These are phyloP conservation scores for Xestia xanthographa DNA, from an alignment of 2,888 invertebrate genomes.

Conservation along the genomic window DNA sequence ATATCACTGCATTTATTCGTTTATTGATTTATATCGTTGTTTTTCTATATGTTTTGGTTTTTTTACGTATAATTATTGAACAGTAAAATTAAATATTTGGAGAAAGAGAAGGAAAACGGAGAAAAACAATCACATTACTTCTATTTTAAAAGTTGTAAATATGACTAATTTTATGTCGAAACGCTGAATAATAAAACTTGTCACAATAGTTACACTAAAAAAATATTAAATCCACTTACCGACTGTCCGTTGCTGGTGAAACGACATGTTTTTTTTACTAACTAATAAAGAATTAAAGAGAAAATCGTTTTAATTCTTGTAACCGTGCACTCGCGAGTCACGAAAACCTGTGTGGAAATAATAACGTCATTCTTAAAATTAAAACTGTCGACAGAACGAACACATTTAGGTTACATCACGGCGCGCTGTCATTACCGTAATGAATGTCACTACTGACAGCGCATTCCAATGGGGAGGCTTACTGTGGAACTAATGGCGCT, in stretches of 20 bases:
- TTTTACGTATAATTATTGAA: too few species aligned
- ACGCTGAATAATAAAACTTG: neutral
- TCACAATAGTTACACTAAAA: neutral
- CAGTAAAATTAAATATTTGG: neutral
- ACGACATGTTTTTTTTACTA: conserved; percentile 76
- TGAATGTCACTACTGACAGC: neutral
- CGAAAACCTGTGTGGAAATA: conserved; percentile 80
- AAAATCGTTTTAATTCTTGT: conserved; percentile 51
- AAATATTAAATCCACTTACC: conserved; percentile 74
- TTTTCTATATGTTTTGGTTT: neutral
- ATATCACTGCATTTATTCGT: neutral
- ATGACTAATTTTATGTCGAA: neutral
- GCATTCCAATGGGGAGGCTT: too few species aligned
- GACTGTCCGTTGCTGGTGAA: conserved; percentile 77
- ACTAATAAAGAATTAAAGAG: conserved; percentile 43
- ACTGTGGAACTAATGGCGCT: too few species aligned
- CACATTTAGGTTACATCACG: conserved; percentile 51
- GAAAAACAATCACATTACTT: neutral
- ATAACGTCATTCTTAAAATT: conserved; percentile 88
- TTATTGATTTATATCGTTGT: neutral
- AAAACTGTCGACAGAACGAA: conserved; percentile 71
- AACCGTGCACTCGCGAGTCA: conserved; percentile 68
- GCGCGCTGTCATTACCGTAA: conserved; percentile 49
- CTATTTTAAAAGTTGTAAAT: neutral
- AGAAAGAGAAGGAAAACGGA: neutral